Base-by-base conservation (phyloP, 2,797 vertebrate genomes). In the Cichlasoma orientale region DNA sequence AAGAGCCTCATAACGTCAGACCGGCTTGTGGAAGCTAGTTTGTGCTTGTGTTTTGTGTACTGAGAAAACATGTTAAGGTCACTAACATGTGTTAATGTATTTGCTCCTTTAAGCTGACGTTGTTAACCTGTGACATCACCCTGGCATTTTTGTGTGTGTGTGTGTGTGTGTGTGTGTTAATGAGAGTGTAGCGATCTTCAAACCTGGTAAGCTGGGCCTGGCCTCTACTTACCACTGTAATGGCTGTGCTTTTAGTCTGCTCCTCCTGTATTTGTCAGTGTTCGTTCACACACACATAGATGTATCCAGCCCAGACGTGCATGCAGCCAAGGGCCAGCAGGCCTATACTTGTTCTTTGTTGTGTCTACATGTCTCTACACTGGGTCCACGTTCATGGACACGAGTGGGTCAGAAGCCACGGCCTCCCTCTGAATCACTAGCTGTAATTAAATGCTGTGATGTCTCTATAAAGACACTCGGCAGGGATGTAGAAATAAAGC, bases 381-480 rank as follows among this genome's bases (percentile, higher is more conserved):
- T 78, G 66, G 73, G 77, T 90, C 93, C 91, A 89, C 74, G 38
- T 82, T 92, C 83, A 75, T 88, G 90, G 91, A 88, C 88, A 88
- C 79, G 92, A 93, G 92, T 84, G 84, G 94, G 92, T 94, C 92
- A 89, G 85, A 92, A 92, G 91, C 90, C 90, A 84, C 88, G 93
- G 87, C 86, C 85, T 93, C 82, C 72, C 84, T 89, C 78, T 89
- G 88, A 92, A 90, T 92, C 86, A 87, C 74, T 77, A 77, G 80
- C 89, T 88, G 87, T 94, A 93, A 95, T 95, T 94, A 95, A 93
- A 95, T 91, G 88, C 91, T 91, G 87, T 85, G 88, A 94, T 93
- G 93, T 93, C 91, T 95, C 81, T 72, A 81, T 85, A 77, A 83
- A 89, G 88, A 86, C 56, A 50, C 79, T 75, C 21, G 25, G 66